Conservation (phyloP, 2,888 invertebrate species). For the Melanargia galathea region DNA sequence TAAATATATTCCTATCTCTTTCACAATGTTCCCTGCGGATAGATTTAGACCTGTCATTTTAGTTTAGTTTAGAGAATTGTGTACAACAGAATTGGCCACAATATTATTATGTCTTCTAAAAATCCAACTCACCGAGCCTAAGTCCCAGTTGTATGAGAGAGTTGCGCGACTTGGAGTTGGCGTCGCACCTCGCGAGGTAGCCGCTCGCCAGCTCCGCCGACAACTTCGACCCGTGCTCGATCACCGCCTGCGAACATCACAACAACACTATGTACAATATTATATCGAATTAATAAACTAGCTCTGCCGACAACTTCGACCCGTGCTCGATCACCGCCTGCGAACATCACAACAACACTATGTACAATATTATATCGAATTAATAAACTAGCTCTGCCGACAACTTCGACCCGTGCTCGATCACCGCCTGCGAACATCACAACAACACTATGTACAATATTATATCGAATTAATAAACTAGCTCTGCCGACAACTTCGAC, state of each 20-base stretch:
- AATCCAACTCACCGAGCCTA: conserved; percentile 78
- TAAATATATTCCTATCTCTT: too few relatives aligned
- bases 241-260: conserved; percentile 61
- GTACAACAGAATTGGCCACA: too few relatives aligned
- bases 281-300: conserved; percentile 46
- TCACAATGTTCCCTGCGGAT: too few relatives aligned
- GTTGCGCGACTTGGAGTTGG: conserved; percentile 48
- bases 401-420: conserved; percentile 72
- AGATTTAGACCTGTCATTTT: too few relatives aligned
- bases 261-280: not conserved
- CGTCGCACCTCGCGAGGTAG: conserved; percentile 61
- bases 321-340: conserved; percentile 77
- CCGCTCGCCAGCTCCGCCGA: conserved; percentile 62
- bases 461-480: conserved; percentile 46
- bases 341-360: conserved; percentile 11
- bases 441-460: not conserved
- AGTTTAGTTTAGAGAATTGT: too few relatives aligned
- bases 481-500: conserved; percentile 65
- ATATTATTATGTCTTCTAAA: too few relatives aligned
- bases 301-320: conserved; percentile 65
- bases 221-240: conserved; percentile 72
- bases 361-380: not conserved
- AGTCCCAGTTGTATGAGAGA: conserved; percentile 85
- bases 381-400: conserved; percentile 59
- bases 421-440: conserved; percentile 61